phyloP scores from a whole-genome alignment of 2,888 invertebrate species.

The Laspeyria flexula region DNA sequence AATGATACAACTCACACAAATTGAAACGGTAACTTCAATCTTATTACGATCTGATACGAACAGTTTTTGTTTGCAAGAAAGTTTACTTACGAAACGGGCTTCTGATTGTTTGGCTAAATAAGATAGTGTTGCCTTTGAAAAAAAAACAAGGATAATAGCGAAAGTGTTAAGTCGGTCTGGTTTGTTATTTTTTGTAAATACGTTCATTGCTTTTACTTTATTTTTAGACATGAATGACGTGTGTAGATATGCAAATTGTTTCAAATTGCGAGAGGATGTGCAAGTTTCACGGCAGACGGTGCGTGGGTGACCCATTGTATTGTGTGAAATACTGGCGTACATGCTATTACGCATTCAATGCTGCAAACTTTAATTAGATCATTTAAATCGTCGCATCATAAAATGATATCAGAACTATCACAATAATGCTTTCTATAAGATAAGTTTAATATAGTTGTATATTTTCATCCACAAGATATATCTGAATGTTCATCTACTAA shows the following conservation, averaged over 20 bases:
- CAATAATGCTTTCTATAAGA: too few species aligned
- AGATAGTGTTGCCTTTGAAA: constrained; percentile 72
- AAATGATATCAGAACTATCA: constrained; percentile 36
- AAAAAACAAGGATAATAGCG: constrained; percentile 73
- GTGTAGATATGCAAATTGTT: constrained; percentile 75
- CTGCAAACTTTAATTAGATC: constrained; percentile 65
- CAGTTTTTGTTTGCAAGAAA: constrained; percentile 30
- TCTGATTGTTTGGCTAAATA: constrained; percentile 63
- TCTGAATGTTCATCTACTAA: constrained; percentile 20
- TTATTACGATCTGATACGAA: constrained; percentile 44
- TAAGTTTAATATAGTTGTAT: neutral
- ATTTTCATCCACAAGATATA: neutral
- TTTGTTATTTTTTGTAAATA: constrained; percentile 66
- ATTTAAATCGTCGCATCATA: constrained; percentile 49
- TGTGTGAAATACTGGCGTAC: constrained; percentile 65
- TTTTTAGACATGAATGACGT: constrained; percentile 56
- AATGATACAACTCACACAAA: constrained; percentile 35
- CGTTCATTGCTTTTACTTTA: constrained; percentile 63
- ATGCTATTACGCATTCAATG: constrained; percentile 67
- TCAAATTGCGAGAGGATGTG: constrained; percentile 73
- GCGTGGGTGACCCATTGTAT: constrained; percentile 82
- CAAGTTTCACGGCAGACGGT: constrained; percentile 69
- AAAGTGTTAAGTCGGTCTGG: constrained; percentile 78
- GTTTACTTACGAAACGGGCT: constrained; percentile 34
- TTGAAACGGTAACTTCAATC: constrained; percentile 47